Percentiles rank a stretch among this genome's conserved stretches.
Conservation (phyloP, 2,113 vertebrate species). For the Cephalopterus ornatus region DNA sequence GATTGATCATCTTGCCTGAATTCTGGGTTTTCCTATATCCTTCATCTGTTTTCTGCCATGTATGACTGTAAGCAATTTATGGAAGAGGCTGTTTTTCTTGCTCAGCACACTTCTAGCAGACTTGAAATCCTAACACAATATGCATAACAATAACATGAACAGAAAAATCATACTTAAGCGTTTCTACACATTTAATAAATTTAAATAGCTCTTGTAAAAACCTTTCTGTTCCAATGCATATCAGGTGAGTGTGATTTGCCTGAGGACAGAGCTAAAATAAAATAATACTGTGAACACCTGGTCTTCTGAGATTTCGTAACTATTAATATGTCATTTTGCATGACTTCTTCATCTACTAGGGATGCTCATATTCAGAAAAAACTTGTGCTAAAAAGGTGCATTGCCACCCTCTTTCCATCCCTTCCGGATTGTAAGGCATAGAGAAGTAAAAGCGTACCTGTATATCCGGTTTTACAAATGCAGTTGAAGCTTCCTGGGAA, state of each 20-base stretch:
- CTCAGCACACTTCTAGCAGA: conserved; percentile 3
- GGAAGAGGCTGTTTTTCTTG: not conserved
- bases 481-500: conserved; percentile 95
- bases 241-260: not conserved
- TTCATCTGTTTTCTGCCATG: conserved; percentile 33
- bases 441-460: conserved; percentile 78
- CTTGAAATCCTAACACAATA: not conserved
- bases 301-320: not conserved
- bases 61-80: not conserved
- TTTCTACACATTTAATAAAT: not conserved
- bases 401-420: not conserved
- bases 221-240: not conserved
- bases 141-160: not conserved
- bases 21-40: not conserved
- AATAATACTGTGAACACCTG: not conserved
- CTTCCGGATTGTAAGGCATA: not conserved
- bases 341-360: not conserved
- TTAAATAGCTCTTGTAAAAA: not conserved
- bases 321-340: not conserved
- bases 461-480: conserved; percentile 89
- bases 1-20: not conserved
- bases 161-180: not conserved
- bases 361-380: not conserved
- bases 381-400: not conserved
- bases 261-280: not conserved